Evolutionary conservation across 2,888 invertebrate genomes (phyloP), one percentile per base, ranked within the genome.

Genomic region (Eupithecia insigniata): DNA sequence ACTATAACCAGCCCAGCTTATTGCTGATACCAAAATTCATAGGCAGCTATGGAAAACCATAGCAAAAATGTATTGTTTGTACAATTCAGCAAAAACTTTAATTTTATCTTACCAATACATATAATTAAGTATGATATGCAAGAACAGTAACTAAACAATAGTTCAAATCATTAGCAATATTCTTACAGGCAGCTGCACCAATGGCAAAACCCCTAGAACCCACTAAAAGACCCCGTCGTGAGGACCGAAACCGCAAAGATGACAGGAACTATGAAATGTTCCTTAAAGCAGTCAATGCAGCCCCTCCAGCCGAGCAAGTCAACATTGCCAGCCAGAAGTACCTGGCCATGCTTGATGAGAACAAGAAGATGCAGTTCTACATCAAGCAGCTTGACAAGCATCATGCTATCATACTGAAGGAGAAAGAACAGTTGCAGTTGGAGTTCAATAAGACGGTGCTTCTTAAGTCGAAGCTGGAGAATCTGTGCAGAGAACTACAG

Each of bases 401-500:
- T 70, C 90, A 95, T 73, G 91, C 94, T 28, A 84, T 95, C 76
- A 85, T 96, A 28, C 90, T 95, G 64, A 96, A 96, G 78, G 98
- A 98, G 83, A 98, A 97, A 81, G 98, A 98, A 79, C 96, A 97
- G 80, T 87, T 97, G 65, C 97, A 98, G 84, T 94, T 96, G 67
- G 98, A 99, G 83, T 96, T 97, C 76, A 97, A 97, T 79, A 98
- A 98, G 90, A 96, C 96, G 66, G 95, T 98, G 68, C 95, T 98
- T 65, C 96, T 98, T 65, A 96, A 97, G 78, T 96, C 97, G 34
- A 96, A 98, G 84, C 91, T 99, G 79, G 99, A 99, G 88, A 97
- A 96, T 85, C 94, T 99, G 6, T 99, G 99, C 86, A 93, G 99
- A 14, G 99, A 99, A 88, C 95, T 99, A 62, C 99, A 99, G 90